phyloP scores from a whole-genome alignment of 2,113 vertebrate species.

The Sorex araneus region DNA sequence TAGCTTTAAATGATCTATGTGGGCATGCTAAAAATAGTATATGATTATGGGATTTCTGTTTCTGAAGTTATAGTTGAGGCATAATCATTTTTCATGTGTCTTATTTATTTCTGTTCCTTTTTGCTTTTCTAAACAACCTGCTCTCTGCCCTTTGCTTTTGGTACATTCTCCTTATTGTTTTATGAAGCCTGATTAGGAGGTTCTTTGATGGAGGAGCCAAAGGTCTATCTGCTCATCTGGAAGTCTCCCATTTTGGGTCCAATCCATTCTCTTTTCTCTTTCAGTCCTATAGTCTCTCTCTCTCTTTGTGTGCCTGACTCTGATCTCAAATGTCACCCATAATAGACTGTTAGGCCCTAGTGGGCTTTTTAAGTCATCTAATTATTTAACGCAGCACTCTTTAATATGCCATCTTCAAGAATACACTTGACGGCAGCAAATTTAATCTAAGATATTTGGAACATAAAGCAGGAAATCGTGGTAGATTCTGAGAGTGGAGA shows the following conservation, averaged over 20 bases:
- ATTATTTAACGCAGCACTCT: not conserved
- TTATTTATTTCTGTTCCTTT: not conserved
- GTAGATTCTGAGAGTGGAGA: not conserved
- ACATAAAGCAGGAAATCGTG: not conserved
- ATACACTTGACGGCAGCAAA: not conserved
- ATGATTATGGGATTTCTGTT: not conserved
- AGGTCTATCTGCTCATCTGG: not conserved
- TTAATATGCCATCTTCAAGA: not conserved
- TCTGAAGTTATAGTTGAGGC: slow-evolving; percentile 33
- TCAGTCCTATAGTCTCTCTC: not conserved
- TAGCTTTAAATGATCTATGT: not conserved
- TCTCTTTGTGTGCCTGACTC: not conserved
- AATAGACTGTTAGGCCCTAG: not conserved
- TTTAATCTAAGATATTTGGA: not conserved
- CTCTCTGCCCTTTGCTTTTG: not conserved
- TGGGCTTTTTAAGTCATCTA: not conserved
- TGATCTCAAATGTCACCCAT: not conserved
- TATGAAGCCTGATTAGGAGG: not conserved
- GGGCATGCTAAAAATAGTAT: not conserved
- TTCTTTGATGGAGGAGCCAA: not conserved
- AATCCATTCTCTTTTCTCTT: not conserved
- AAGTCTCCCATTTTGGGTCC: not conserved
- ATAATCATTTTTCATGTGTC: not conserved
- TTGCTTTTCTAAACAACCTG: not conserved
- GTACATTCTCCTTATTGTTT: not conserved